phyloP scores from a whole-genome alignment of 2,797 vertebrate genomes.

The Periophthalmus magnuspinnatus region DNA sequence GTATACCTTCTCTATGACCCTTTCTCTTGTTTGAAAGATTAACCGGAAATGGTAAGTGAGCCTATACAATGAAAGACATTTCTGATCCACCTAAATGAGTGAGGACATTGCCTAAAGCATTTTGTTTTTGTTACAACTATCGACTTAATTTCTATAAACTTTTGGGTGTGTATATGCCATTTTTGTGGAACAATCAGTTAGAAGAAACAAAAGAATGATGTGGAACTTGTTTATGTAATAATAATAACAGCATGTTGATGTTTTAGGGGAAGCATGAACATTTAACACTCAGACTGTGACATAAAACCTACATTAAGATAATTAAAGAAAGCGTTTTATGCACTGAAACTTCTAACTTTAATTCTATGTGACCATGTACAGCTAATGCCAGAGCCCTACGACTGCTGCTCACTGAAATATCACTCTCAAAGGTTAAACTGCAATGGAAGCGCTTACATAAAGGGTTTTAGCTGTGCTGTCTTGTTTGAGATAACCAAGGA shows the following conservation, averaged over 20 bases:
- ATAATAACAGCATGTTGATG: too few relatives aligned
- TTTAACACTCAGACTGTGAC: neutral
- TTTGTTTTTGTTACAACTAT: too few relatives aligned
- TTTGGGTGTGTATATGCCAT: too few relatives aligned
- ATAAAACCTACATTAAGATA: neutral
- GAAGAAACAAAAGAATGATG: too few relatives aligned
- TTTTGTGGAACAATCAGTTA: too few relatives aligned
- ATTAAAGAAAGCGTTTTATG: too few relatives aligned
- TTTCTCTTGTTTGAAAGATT: neutral
- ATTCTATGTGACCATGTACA: neutral
- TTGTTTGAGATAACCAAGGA: conserved; percentile 38
- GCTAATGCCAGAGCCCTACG: neutral
- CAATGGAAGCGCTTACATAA: conserved; percentile 30
- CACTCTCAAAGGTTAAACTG: conserved; percentile 42
- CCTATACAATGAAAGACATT: neutral
- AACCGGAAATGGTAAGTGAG: neutral
- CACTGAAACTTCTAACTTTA: neutral
- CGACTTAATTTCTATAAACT: too few relatives aligned
- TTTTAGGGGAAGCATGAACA: too few relatives aligned
- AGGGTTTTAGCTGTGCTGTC: conserved; percentile 19
- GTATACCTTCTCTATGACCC: neutral
- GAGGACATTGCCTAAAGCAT: too few relatives aligned
- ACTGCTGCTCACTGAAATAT: conserved; percentile 26
- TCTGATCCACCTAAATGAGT: too few relatives aligned
- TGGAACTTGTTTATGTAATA: too few relatives aligned